A percentile compares a stretch with the other conserved stretches of the same genome.
These are phyloP conservation scores for Sinocyclocheilus anshuiensis DNA, from an alignment of 2,113 vertebrate genomes.

Conservation along the genomic window DNA sequence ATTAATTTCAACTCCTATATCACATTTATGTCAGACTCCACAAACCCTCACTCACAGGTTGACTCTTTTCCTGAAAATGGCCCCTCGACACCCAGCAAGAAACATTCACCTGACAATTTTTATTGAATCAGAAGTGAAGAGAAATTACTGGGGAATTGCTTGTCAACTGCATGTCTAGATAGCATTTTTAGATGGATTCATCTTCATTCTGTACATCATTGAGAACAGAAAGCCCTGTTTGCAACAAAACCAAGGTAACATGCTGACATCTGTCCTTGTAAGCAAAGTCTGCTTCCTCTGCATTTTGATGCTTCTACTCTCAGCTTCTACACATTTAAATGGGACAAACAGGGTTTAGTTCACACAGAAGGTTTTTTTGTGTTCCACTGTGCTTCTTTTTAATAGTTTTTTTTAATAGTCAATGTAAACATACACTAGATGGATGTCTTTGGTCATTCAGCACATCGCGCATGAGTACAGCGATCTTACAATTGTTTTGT, in stretches of 20 bases:
- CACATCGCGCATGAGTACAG: not conserved
- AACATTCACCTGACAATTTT: not conserved
- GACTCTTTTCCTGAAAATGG: not conserved
- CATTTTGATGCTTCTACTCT: not conserved
- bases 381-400: not conserved
- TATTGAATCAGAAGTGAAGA: not conserved
- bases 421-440: not conserved
- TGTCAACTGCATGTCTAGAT: not conserved
- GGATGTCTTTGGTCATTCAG: not conserved
- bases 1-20: not conserved
- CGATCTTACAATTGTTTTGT: too few relatives aligned
- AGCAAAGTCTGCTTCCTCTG: not conserved
- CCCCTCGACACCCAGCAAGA: not conserved
- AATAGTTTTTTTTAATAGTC: not conserved
- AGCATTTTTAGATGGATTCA: not conserved
- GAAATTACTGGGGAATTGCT: not conserved
- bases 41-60: not conserved
- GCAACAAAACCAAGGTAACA: not conserved
- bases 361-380: not conserved
- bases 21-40: not conserved
- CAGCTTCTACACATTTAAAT: slow-evolving; percentile 15
- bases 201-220: not conserved
- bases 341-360: slow-evolving; percentile 31
- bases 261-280: not conserved
- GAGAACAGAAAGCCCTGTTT: not conserved